Conservation (phyloP, 2,113 vertebrate species). For the Balaenoptera acutorostrata region DNA sequence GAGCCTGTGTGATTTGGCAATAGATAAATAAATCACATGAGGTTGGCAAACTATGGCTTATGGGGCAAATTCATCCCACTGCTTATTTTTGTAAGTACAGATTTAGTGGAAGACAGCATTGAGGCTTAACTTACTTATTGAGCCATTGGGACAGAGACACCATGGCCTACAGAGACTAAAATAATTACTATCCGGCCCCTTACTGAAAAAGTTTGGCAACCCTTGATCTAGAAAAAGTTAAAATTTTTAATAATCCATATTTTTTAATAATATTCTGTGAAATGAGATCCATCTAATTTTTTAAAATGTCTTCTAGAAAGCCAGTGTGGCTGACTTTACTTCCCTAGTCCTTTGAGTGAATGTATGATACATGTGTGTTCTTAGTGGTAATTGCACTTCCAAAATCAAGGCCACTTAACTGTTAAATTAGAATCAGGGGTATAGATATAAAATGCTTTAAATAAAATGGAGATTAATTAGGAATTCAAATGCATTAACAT, state of each 20-base stretch:
- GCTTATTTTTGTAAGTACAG: background rate
- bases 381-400: background rate
- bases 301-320: background rate
- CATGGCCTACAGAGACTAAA: background rate
- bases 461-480: constrained; percentile 66
- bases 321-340: background rate
- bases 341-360: background rate
- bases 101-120: background rate
- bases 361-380: background rate
- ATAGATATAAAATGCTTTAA: constrained; percentile 9
- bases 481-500: constrained; percentile 67
- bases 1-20: background rate
- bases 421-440: background rate
- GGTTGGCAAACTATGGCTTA: background rate
- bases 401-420: background rate
- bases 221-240: background rate
- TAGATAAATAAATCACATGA: background rate
- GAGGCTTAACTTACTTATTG: background rate
- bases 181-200: background rate
- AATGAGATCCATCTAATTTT: background rate
- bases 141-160: background rate
- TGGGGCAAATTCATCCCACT: background rate
- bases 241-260: background rate
- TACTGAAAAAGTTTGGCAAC: background rate
- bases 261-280: background rate